phyloP scores from a whole-genome alignment of 2,888 invertebrate species.

The Eupithecia vulgata region DNA sequence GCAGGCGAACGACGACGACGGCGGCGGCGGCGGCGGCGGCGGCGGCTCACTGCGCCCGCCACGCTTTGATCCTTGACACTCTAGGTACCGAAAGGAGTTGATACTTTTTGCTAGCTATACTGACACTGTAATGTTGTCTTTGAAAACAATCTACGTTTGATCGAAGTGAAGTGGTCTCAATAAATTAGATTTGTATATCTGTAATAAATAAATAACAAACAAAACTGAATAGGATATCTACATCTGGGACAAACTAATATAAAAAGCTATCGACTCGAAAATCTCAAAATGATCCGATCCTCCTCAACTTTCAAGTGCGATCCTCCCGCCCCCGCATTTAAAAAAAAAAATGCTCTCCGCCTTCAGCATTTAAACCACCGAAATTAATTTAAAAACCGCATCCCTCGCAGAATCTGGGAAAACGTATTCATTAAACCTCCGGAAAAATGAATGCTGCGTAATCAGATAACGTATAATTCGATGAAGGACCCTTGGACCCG shows the following conservation, averaged over 20 bases:
- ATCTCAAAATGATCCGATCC: background rate
- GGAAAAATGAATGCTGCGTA: conserved; percentile 37
- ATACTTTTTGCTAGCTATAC: background rate
- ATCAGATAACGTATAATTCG: conserved; percentile 46
- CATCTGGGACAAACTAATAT: background rate
- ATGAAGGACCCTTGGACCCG: conserved; percentile 34
- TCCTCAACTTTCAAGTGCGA: background rate
- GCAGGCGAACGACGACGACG: conserved; percentile 15
- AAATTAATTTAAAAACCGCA: conserved; percentile 13
- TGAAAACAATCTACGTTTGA: background rate
- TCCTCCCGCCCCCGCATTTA: background rate
- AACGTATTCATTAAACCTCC: conserved; percentile 42
- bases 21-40: too few species aligned
- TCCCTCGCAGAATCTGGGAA: conserved; percentile 18
- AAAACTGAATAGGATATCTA: too few species aligned
- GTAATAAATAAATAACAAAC: too few species aligned
- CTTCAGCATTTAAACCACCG: conserved; percentile 4
- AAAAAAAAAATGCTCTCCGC: too few species aligned
- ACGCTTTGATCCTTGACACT: conserved; percentile 23
- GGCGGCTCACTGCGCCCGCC: conserved; percentile 16
- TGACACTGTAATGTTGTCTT: background rate
- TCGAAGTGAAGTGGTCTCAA: background rate
- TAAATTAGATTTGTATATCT: background rate
- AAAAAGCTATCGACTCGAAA: background rate
- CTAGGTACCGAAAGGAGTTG: background rate